Evolutionary conservation across 92 coral and sea anemone genomes (phyloP).

Genomic region (Phenganax stokvisi): DNA sequence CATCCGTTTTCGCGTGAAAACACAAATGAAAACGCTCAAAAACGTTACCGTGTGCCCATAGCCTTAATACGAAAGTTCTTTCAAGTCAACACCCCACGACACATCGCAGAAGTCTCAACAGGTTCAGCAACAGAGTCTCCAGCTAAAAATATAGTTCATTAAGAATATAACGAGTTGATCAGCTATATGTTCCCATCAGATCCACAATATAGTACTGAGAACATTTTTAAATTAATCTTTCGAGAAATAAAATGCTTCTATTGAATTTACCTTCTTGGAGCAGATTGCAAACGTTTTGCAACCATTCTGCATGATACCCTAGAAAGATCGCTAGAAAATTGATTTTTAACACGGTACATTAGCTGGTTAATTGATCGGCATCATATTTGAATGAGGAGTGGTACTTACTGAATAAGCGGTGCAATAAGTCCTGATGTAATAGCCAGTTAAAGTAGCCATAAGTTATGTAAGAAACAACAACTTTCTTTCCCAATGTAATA

Average conservation of each 20-base stretch:
- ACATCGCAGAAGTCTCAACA: slow-evolving; percentile 81
- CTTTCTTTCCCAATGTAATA: slow-evolving; percentile 43
- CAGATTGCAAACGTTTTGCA: slow-evolving; percentile 53
- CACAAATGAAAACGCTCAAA: too few relatives aligned
- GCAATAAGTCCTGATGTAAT: slow-evolving; percentile 70
- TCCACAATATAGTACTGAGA: not conserved
- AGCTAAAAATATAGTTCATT: slow-evolving; percentile 49
- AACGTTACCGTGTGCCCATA: too few relatives aligned
- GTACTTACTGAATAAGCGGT: slow-evolving; percentile 70
- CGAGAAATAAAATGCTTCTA: not conserved
- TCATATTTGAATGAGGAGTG: not conserved
- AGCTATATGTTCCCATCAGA: not conserved
- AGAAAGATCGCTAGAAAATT: not conserved
- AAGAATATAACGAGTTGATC: not conserved
- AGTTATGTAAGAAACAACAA: slow-evolving; percentile 67
- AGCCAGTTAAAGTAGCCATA: slow-evolving; percentile 90
- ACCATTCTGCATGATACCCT: slow-evolving; percentile 88
- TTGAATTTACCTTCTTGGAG: slow-evolving; percentile 60
- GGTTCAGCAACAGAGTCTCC: slow-evolving; percentile 88
- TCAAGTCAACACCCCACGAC: slow-evolving; percentile 64
- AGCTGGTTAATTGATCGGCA: not conserved
- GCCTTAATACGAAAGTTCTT: too few relatives aligned
- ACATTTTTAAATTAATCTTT: not conserved
- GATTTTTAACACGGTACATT: not conserved
- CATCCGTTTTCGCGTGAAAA: too few relatives aligned